These are phyloP conservation scores for Poecile montanus DNA, from an alignment of 2,797 vertebrate species.

Conservation along the genomic window DNA sequence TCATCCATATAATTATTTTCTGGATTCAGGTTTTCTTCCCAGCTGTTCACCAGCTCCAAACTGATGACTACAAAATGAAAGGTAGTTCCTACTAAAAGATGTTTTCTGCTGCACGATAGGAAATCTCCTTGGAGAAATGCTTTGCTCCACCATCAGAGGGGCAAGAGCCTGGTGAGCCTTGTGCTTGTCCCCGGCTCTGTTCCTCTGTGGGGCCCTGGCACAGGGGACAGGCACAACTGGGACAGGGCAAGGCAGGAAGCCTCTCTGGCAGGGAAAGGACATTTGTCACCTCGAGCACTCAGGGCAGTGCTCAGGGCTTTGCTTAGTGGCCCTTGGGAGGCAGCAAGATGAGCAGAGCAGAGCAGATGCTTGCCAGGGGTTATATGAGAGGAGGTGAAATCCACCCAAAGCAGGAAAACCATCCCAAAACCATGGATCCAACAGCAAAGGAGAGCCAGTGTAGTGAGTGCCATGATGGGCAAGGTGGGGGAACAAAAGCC, in stretches of 20 bases:
- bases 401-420: not conserved
- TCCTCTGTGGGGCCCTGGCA: not conserved
- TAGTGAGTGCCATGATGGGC: not conserved
- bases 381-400: not conserved
- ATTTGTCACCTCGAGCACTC: not conserved
- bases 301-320: not conserved
- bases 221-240: no score
- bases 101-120: not conserved
- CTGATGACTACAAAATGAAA: not conserved
- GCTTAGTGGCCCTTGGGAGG: not conserved
- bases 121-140: not conserved
- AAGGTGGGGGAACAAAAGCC: not conserved
- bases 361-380: not conserved
- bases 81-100: not conserved
- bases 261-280: not conserved
- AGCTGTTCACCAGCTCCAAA: not conserved
- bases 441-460: not conserved
- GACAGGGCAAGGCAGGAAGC: not conserved
- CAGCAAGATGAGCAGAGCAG: not conserved
- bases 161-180: not conserved
- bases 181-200: not conserved
- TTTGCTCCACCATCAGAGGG: not conserved
- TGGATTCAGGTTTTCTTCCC: not conserved
- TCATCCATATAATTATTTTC: not conserved
- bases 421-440: not conserved